A percentile compares a stretch with the other conserved stretches of the same genome.
phyloP scores from a whole-genome alignment of 2,888 invertebrate genomes.

The Spisula solida region DNA sequence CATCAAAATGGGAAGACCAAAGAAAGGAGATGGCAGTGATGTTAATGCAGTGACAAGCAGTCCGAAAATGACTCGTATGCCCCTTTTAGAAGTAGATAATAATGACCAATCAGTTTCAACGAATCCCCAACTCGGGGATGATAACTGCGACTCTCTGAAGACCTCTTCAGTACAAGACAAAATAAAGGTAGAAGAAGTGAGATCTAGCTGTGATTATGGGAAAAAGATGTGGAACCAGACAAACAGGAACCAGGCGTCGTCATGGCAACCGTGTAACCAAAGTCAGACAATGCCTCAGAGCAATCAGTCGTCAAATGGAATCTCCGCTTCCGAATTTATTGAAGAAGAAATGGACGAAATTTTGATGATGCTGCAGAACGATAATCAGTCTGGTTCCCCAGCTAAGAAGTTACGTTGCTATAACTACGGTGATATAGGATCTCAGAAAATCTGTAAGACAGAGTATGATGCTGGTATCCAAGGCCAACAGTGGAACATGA shows the following conservation, averaged over 20 bases:
- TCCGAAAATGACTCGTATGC: constrained; percentile 55
- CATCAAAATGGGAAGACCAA: constrained; percentile 84
- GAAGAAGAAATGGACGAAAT: constrained; percentile 79
- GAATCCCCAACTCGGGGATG: constrained; percentile 63
- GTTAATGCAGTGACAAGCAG: constrained; percentile 46
- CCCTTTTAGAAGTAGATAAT: constrained; percentile 60
- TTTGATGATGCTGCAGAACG: constrained; percentile 72
- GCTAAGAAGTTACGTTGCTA: constrained; percentile 67
- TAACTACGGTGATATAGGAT: constrained; percentile 50
- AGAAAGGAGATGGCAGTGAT: constrained; percentile 77
- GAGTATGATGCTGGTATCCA: constrained; percentile 47
- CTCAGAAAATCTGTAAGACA: constrained; percentile 51
- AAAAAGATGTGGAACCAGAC: constrained; percentile 57
- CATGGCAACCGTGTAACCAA: constrained; percentile 61
- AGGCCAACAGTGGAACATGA: constrained; percentile 42
- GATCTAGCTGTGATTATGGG: constrained; percentile 63
- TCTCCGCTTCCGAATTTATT: constrained; percentile 60
- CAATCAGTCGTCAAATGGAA: constrained; percentile 40
- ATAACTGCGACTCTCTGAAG: constrained; percentile 60
- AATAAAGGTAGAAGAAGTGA: constrained; percentile 58
- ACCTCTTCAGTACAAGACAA: constrained; percentile 58
- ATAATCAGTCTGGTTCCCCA: constrained; percentile 57
- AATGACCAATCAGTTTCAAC: constrained; percentile 48
- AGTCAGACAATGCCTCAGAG: constrained; percentile 10
- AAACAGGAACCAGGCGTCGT: constrained; percentile 33